Base-by-base conservation (phyloP, 2,888 invertebrate species). In the Leptopilina myrica region DNA sequence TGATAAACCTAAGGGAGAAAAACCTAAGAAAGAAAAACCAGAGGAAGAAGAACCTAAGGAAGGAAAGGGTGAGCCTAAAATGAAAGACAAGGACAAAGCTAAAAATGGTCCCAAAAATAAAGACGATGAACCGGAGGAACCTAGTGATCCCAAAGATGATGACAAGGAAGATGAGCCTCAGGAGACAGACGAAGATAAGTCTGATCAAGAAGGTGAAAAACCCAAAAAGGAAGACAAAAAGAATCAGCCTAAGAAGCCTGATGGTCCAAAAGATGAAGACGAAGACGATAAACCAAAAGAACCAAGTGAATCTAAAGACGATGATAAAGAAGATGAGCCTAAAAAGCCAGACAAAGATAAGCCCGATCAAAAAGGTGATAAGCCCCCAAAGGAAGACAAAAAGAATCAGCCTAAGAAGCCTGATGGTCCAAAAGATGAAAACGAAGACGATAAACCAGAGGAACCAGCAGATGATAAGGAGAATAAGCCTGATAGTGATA, bases 121-220 rank as follows among this genome's bases (percentile, higher is more conserved):
- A 8, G 67, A 33, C 0, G 33, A 33, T 33, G 5, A 33, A 33
- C 33, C 33, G 5, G 33, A 33, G 33, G 3, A 33, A 33, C 33
- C 33, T 33, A 33, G 33, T 33, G 33, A 33, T 33, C 0, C 33
- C 5, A 33, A 15, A 40, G 20, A 67, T 5, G 12, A 65, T 7
- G 62, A 80, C 14, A 59, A 78, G 20, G 49, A 78, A 26, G 66
- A 73, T 9, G 9, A 26, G 14, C 33, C 53, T 20, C n/a, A 46
- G 0, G 64, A 49, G 26, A 56, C 76, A 2, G 11, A 65, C 9
- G 15, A 15, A 15, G 20, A 67, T 0, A 9, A 43, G 8, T 7
- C 15, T 2, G 14, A 14, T 2, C n/a, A 59, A 59, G 15, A n/a
- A n/a, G n/a, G n/a, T n/a, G 5, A 7, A 1, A 14, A 15, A n/a